Base-by-base conservation (phyloP, 2,888 invertebrate species). In the Stomorhina lunata region DNA sequence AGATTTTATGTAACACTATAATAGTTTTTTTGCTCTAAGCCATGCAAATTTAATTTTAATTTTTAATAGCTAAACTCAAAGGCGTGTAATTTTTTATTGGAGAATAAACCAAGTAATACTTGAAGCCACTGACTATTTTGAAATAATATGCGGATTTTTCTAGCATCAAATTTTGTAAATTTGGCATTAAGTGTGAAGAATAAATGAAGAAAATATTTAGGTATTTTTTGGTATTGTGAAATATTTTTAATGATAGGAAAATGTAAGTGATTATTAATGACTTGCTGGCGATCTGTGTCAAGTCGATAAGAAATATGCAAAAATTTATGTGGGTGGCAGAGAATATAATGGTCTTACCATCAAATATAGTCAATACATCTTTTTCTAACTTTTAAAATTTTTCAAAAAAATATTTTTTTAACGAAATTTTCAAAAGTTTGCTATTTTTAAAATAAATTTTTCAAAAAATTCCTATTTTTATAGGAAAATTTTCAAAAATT, bases 11-110 rank as follows among this genome's bases (percentile, higher is more conserved):
- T 40, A 50, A 20, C 40, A 61, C 1, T 53, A 40, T 25, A 40
- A 50, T 63, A 27, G n/a, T 72, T 17, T 69, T 48, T 55, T 22
- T 55, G 53, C 55, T 65, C 43, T 4, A 29, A 55, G 75, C 65
- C 22, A 45, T 65, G 32, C 55, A 75, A 45, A 75, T 75, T 55
- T 34, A 22, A 55, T 43, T 63, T 65, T 40, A 73, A 63, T 53
- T 53, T 73, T 73, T 63, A 53, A 53, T 53, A 43, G 15, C 34
- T n/a, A 25, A 25, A 65, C 17, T 22, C 43, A 55, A 34, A 75
- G 75, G 75, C 65, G 75, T 65, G 63, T 63, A 50, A 10, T 20
- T 34, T n/a, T 45, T 57, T 43, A 22, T 12, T 27, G 20, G 17
- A 22, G 15, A 43, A 12, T 22, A 3, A 57, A n/a, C 20, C 15